phyloP scores from a whole-genome alignment of 1,140 invertebrate species.

The Sinonovacula constricta region DNA sequence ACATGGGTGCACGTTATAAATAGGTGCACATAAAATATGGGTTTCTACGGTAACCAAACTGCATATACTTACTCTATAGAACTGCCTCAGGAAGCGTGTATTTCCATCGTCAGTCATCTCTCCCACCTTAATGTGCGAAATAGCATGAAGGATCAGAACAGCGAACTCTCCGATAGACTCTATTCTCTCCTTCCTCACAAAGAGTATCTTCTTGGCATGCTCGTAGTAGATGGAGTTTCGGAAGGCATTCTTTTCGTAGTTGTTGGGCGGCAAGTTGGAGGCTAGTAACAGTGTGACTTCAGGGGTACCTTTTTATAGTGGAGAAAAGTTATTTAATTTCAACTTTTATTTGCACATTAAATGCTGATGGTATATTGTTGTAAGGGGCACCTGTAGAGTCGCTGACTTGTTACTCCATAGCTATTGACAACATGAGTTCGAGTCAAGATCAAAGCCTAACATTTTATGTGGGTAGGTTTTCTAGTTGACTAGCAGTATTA shows the following conservation, averaged over 20 bases:
- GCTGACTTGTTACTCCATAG: too few relatives aligned
- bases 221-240: conserved; percentile 74
- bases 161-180: conserved; percentile 76
- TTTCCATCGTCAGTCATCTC: conserved; percentile 74
- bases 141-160: conserved; percentile 73
- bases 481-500: too few relatives aligned
- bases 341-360: too few relatives aligned
- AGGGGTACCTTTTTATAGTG: conserved; percentile 65
- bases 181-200: conserved; percentile 74
- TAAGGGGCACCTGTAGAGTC: too few relatives aligned
- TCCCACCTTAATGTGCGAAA: conserved; percentile 74
- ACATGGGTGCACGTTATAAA: too few relatives aligned
- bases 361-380: too few relatives aligned
- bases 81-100: conserved; percentile 71
- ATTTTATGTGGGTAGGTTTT: too few relatives aligned
- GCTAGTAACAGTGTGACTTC: conserved; percentile 73
- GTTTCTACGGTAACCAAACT: not conserved
- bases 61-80: conserved; percentile 73
- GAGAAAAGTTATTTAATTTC: too few relatives aligned
- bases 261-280: conserved; percentile 75
- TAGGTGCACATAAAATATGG: not conserved
- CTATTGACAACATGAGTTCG: too few relatives aligned
- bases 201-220: conserved; percentile 71
- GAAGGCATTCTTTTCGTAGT: conserved; percentile 74
- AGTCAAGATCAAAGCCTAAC: too few relatives aligned